Conservation (phyloP, 2,797 vertebrate species). For the Petrocephalus sullivani region DNA sequence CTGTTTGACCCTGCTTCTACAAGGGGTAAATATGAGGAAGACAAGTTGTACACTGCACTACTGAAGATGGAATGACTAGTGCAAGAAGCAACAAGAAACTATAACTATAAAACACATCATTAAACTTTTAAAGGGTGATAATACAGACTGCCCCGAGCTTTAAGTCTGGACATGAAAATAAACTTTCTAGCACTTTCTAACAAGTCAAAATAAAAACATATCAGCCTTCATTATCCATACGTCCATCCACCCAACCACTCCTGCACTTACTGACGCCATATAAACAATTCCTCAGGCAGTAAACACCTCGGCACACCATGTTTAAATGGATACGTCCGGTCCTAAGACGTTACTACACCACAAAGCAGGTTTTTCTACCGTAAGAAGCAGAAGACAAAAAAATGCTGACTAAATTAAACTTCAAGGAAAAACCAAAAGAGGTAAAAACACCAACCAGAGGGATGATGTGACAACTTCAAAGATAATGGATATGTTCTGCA, state of each 20-base stretch:
- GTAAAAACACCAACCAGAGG: background rate
- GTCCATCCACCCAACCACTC: background rate
- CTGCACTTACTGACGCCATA: background rate
- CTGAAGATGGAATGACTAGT: background rate
- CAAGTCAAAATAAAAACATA: background rate
- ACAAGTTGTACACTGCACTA: background rate
- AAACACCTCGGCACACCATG: background rate
- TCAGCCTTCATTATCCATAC: background rate
- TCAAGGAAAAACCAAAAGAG: background rate
- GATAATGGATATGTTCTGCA: background rate
- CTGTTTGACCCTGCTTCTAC: background rate
- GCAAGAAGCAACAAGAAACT: background rate
- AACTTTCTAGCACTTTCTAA: background rate
- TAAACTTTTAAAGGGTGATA: background rate
- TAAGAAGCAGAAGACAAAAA: background rate
- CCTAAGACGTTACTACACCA: background rate
- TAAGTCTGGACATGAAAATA: background rate
- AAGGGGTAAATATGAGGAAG: too few relatives aligned
- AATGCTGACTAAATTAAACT: background rate
- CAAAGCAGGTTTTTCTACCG: background rate
- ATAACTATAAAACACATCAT: background rate
- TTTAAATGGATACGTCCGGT: background rate
- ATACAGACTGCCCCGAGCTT: background rate
- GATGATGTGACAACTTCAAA: background rate
- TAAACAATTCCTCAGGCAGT: background rate